phyloP scores from a whole-genome alignment of 2,797 vertebrate genomes.

The Spinus olivaceus region DNA sequence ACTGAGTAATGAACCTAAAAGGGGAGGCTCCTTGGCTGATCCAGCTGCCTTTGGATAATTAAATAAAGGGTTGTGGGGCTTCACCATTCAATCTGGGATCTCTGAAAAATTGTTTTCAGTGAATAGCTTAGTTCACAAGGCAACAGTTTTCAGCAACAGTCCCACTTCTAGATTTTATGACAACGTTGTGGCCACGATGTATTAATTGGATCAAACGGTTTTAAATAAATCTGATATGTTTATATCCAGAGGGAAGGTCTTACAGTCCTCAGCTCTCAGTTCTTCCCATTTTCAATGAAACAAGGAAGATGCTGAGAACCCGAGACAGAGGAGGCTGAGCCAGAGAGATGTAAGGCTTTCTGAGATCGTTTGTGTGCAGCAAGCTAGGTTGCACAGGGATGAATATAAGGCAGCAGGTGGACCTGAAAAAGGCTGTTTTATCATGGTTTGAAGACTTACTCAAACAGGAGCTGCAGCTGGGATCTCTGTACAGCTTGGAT shows the following conservation, averaged over 20 bases:
- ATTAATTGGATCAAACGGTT: neutral
- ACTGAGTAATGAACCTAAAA: neutral
- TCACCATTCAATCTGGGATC: neutral
- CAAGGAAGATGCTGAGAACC: neutral
- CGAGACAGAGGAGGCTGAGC: accelerated
- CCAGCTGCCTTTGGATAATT: neutral
- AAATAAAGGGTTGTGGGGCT: neutral
- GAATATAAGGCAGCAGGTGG: neutral
- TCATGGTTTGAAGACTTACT: neutral
- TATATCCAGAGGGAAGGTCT: neutral
- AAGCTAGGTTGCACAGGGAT: neutral
- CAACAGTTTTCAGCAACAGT: neutral
- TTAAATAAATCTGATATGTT: neutral
- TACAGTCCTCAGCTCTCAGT: neutral
- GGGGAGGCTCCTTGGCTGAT: neutral
- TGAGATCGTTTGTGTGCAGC: neutral
- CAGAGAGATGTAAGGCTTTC: neutral
- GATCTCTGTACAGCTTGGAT: neutral
- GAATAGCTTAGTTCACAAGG: neutral
- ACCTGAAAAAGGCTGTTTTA: neutral
- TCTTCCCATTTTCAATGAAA: neutral
- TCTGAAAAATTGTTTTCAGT: neutral
- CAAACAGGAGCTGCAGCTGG: neutral
- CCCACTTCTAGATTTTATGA: neutral
- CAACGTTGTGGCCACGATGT: neutral